phyloP scores from a whole-genome alignment of 2,888 invertebrate species.

The Chloroclysta siterata region DNA sequence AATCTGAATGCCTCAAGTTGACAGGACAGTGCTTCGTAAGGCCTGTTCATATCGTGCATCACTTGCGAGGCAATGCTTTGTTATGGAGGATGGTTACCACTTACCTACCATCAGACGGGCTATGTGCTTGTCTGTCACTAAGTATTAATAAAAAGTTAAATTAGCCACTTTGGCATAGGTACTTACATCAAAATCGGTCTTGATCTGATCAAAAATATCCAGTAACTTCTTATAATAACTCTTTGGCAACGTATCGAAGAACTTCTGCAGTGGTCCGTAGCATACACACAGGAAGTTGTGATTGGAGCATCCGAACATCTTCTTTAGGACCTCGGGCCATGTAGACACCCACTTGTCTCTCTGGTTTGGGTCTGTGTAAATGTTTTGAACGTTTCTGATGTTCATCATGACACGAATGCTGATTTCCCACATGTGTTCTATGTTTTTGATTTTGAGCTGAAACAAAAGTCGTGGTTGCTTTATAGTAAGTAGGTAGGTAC shows the following conservation, averaged over 20 bases:
- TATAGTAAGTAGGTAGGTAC: too few relatives aligned
- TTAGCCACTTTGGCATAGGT: too few relatives aligned
- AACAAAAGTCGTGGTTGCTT: too few relatives aligned
- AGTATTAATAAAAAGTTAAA: too few relatives aligned
- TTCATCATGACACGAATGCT: slow-evolving; percentile 85
- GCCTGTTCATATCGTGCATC: too few relatives aligned
- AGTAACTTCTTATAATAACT: slow-evolving; percentile 82
- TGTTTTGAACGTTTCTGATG: slow-evolving; percentile 86
- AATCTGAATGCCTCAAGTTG: too few relatives aligned
- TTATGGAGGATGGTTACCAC: too few relatives aligned
- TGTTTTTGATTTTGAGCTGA: slow-evolving; percentile 86
- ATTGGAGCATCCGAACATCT: slow-evolving; percentile 85
- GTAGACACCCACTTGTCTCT: slow-evolving; percentile 86
- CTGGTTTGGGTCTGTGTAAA: slow-evolving; percentile 87
- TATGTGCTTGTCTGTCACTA: too few relatives aligned
- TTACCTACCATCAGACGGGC: too few relatives aligned
- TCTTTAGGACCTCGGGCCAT: slow-evolving; percentile 87
- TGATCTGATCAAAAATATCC: slow-evolving; percentile 83
- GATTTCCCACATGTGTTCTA: slow-evolving; percentile 87
- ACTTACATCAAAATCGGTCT: slow-evolving; percentile 85
- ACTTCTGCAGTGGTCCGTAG: slow-evolving; percentile 86
- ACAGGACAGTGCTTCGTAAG: too few relatives aligned
- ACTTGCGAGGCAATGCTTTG: too few relatives aligned
- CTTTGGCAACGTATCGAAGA: slow-evolving; percentile 85
- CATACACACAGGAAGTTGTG: slow-evolving; percentile 87